These are phyloP conservation scores for Sebastes glaucus DNA, from an alignment of 2,797 vertebrate genomes.

Conservation along the genomic window DNA sequence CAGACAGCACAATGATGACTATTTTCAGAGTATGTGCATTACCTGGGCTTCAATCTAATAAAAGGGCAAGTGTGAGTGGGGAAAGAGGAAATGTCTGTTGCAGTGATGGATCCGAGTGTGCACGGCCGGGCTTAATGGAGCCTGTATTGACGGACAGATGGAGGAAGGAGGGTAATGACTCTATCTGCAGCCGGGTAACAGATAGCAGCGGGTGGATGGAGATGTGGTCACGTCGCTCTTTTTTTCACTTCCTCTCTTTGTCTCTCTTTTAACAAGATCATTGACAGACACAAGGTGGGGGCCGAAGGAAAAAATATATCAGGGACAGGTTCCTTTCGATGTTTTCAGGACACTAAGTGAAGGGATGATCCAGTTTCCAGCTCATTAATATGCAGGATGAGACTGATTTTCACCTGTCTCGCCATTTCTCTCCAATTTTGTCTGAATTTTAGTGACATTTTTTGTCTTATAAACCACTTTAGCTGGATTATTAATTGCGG, in stretches of 20 bases:
- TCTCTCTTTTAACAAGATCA: constrained; percentile 59
- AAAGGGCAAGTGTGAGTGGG: constrained; percentile 73
- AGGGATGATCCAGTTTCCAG: constrained; percentile 21
- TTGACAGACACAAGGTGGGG: constrained; percentile 1
- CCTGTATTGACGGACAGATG: constrained; percentile 78
- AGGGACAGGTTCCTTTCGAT: constrained; percentile 3
- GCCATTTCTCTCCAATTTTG: neutral
- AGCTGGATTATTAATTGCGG: neutral
- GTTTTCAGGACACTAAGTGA: constrained; percentile 34
- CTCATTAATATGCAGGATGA: constrained; percentile 33
- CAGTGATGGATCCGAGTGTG: constrained; percentile 62
- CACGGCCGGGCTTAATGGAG: constrained; percentile 68
- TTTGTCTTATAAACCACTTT: neutral
- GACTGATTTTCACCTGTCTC: neutral
- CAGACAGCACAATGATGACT: constrained; percentile 64
- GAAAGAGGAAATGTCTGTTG: constrained; percentile 72
- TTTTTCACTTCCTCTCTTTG: constrained; percentile 58
- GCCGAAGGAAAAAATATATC: neutral
- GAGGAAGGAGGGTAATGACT: constrained; percentile 76
- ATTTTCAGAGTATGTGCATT: constrained; percentile 71
- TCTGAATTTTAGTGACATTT: neutral
- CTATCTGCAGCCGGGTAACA: constrained; percentile 69
- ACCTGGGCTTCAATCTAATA: constrained; percentile 71
- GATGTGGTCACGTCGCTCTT: constrained; percentile 63
- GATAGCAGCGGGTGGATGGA: constrained; percentile 62